A percentile compares a stretch with the other conserved stretches of the same genome.
Conservation (phyloP, 2,888 invertebrate species). For the Cephonodes hylas region DNA sequence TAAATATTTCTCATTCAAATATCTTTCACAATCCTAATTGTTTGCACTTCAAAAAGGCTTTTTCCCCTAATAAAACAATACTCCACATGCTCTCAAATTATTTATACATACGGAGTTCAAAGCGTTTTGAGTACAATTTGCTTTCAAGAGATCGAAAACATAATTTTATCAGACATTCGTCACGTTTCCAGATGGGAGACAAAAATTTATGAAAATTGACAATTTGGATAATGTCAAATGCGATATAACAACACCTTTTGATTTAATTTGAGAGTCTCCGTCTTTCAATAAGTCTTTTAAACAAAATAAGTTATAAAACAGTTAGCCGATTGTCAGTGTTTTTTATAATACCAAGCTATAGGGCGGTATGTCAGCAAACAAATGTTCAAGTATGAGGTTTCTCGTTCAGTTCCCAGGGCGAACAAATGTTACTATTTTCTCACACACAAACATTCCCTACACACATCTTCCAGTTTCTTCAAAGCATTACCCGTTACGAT, state of each 20-base stretch:
- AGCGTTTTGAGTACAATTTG: conserved; percentile 3
- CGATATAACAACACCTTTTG: neutral
- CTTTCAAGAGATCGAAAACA: conserved; percentile 27
- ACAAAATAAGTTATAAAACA: too few species aligned
- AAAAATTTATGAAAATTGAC: conserved; percentile 36
- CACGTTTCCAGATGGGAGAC: conserved; percentile 38
- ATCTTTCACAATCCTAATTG: neutral
- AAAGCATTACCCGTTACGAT: too few species aligned
- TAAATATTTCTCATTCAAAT: too few species aligned
- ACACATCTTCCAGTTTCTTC: too few species aligned
- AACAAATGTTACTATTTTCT: too few species aligned
- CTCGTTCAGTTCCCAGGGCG: too few species aligned
- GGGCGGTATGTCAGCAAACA: too few species aligned
- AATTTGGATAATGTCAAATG: conserved; percentile 31
- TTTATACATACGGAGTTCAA: conserved; percentile 2
- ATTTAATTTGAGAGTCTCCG: neutral
- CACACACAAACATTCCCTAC: too few species aligned
- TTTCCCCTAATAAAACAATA: neutral
- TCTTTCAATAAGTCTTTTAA: too few species aligned
- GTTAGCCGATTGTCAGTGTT: too few species aligned
- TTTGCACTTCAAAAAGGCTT: neutral
- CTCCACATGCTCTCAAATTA: conserved; percentile 6
- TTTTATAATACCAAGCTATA: too few species aligned
- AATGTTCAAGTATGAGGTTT: too few species aligned
- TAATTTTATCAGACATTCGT: conserved; percentile 44